Base-by-base conservation (phyloP, 2,113 vertebrate genomes). In the Scortum barcoo region DNA sequence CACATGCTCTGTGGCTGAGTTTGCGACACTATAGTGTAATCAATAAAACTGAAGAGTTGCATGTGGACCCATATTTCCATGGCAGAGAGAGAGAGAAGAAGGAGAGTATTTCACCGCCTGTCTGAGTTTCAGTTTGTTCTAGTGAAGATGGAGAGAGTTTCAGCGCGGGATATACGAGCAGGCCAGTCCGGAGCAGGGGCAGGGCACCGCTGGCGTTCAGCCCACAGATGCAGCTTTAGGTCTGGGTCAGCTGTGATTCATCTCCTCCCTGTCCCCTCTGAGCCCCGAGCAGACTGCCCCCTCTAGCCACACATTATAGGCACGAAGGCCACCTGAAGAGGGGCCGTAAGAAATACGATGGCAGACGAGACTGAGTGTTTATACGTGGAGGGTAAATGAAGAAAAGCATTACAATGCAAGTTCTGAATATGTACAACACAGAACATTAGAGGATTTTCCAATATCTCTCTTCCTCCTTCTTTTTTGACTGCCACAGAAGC, bases 181-280 rank as follows among this genome's bases (percentile, higher is more conserved):
- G 62, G 33, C 30, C 60, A 26, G 83, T 28, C 50, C 9, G 2
- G 82, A 36, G 60, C 66, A 73, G 78, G 71, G 68, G 51, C 69
- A 68, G 71, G 71, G 73, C 79, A 20, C 26, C 8, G 75, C 73
- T 85, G 83, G 87, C 83, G 76, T 63, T 70, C 54, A 56, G 73
- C 84, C 80, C 78, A 76, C 74, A 76, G 87, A 80, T 70, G 53
- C 76, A 72, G 80, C 78, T 83, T 77, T 68, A 65, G 78, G 79
- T 72, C 74, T 53, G 84, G 86, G 78, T 90, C 90, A 89, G 88
- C 42, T 4, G 54, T 88, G 88, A 93, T 93, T 88, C 86, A 92
- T 92, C 89, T 84, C 58, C 63, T 57, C 40, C 20, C 56, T 68
- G 81, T 89, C 83, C 65, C 46, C 62, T 81, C 40, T 5, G 73